Base-by-base conservation (phyloP, 2,113 vertebrate genomes). In the Nematolebias whitei region DNA sequence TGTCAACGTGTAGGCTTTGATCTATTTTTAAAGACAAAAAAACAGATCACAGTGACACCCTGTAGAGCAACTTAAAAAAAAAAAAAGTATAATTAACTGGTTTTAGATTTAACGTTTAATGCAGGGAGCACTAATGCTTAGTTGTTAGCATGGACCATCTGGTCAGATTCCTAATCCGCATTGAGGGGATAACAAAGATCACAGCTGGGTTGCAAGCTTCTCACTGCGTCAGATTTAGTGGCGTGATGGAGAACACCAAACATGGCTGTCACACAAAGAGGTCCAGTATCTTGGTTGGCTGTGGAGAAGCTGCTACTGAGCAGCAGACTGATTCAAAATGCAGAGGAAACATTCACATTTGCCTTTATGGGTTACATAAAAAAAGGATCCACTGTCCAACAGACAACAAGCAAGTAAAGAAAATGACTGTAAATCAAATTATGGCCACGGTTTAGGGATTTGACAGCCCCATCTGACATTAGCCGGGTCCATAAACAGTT, bases 401-500 rank as follows among this genome's bases (percentile, higher is more conserved):
- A 7, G 3, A 1, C 26, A 35, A 35, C 32, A 35, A 18, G 12
- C 26, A 12, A 26, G 45, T 1, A 16, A n/a, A 12, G 12, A 45
- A 32, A 3, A 19, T 2, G 18, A 19, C 7, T 7, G 3, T 26
- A 12, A 12, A 44, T 26, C 6, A 1, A 26, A 59, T 18, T 8
- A 8, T 29, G 7, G 26, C 3, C 26, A 29, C 26, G 3, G 7
- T 29, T 35, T 35, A 35, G 9, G 32, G 5, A 16, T 16, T 15
- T 8, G 22, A 24, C 15, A 15, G n/a, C 13, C 13, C 26, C 29
- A 45, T 68, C 26, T 57, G 58, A 63, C 45, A 60, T n/a, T 7
- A 16, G 1, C 13, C 45, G 12, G 10, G 0, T 41, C 87, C 55
- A 80, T 9, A 47, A 32, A 26, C 9, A 29, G 32, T 24, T 20